Conservation (phyloP, 2,113 vertebrate species). For the Castor canadensis region DNA sequence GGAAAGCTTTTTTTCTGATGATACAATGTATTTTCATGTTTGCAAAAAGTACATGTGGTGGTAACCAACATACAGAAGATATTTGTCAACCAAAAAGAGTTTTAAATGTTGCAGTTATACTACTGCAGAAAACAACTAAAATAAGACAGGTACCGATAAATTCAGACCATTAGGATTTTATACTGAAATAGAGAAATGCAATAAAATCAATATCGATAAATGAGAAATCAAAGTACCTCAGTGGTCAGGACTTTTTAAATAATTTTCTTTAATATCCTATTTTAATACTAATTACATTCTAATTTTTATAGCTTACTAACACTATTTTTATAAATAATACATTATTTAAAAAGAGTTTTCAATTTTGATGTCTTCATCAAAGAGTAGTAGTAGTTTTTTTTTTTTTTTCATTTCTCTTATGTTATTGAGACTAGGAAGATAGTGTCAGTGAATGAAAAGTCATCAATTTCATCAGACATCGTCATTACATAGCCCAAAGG, state of each 20-base stretch:
- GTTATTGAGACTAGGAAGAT: background rate
- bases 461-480: background rate
- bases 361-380: background rate
- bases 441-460: background rate
- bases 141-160: background rate
- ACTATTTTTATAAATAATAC: background rate
- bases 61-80: background rate
- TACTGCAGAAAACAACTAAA: background rate
- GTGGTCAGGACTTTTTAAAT: background rate
- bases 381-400: no score
- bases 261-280: background rate
- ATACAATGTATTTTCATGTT: background rate
- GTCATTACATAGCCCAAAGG: background rate
- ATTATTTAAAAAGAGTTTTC: background rate
- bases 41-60: background rate
- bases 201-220: conserved; percentile 6
- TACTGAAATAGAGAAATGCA: background rate
- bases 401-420: background rate
- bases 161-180: background rate
- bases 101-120: background rate
- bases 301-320: background rate
- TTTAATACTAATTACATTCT: background rate
- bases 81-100: background rate
- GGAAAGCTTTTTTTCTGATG: background rate
- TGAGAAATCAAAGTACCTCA: background rate